Evolutionary conservation across 2,888 invertebrate species (phyloP), one percentile per base, ranked within the genome.

Genomic region (Neria commutata): DNA sequence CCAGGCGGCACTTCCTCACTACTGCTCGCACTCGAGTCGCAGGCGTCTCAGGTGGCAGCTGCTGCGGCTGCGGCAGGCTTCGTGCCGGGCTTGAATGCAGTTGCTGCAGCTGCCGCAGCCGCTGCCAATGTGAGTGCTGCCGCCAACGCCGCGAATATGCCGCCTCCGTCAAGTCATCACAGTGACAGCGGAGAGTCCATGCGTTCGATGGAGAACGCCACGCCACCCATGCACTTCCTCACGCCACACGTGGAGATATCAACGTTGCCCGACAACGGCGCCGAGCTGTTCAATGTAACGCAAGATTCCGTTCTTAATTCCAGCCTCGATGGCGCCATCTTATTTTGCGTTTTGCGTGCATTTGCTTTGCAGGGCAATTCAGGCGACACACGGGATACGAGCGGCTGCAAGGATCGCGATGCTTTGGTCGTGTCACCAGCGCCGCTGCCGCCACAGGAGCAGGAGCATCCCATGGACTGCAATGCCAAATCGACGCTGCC

Each of bases 201-300:
- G 54, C 85, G 92, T 57, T 91, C 91, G 1, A 88, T 89, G n/a
- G 92, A 93, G 76, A 93, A 93, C 74, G 91, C 91, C 8, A 93
- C 93, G 47, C 93, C 93, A 11, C 93, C 93, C 0, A 93, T 93
- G 92, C 93, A 94, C 81, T 94, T 94, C 77, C 84, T 94, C 40
- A 93, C 94, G 34, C 94, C 94, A 5, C 94, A 94, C 70, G 93
- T 94, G 33, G 94, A 94, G 84, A 94, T 94, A 79, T 93, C 92
- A 40, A 93, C 92, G 49, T 91, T 93, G 88, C 90, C 91, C 17
- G 92, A 92, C 75, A 89, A 90, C 62, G 91, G 91, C 67, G 90
- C 90, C 63, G 89, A 89, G 72, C 86, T 77, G 59, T 80, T 77
- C 65, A 81, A 81, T 76, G 81, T 81, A 80, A 77, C 73, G 71